phyloP scores from a whole-genome alignment of 2,797 vertebrate genomes.

The Dicrostonyx torquatus region DNA sequence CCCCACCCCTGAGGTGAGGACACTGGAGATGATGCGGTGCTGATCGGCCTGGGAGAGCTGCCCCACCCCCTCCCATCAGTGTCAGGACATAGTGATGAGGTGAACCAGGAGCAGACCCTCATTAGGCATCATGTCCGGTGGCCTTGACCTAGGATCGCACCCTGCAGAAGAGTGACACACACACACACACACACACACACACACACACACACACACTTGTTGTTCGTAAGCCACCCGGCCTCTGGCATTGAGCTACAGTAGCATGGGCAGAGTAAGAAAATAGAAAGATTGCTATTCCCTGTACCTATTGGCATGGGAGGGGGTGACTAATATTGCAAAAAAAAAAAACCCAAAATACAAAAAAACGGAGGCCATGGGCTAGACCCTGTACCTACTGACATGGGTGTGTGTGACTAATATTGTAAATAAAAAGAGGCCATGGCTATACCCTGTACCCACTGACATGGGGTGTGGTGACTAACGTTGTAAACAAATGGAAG shows the following conservation, averaged over 20 bases:
- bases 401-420: too few species aligned
- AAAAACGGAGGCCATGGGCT: not conserved
- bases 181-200: fast-evolving
- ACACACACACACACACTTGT: fast-evolving
- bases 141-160: too few species aligned
- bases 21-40: not conserved
- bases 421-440: too few species aligned
- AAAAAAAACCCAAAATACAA: too few species aligned
- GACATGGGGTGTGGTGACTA: not conserved
- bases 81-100: not conserved
- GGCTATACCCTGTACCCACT: too few species aligned
- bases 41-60: not conserved
- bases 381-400: too few species aligned
- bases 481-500: not conserved
- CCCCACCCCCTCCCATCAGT: fast-evolving
- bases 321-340: not conserved
- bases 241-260: not conserved
- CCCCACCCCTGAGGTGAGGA: too few species aligned
- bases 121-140: not conserved
- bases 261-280: not conserved
- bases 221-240: not conserved
- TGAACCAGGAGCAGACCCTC: too few species aligned
- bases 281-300: not conserved
- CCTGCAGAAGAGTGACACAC: fast-evolving
- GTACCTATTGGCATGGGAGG: not conserved